These are phyloP conservation scores for Lochmaea crataegi DNA, from an alignment of 2,888 invertebrate genomes.

Conservation along the genomic window DNA sequence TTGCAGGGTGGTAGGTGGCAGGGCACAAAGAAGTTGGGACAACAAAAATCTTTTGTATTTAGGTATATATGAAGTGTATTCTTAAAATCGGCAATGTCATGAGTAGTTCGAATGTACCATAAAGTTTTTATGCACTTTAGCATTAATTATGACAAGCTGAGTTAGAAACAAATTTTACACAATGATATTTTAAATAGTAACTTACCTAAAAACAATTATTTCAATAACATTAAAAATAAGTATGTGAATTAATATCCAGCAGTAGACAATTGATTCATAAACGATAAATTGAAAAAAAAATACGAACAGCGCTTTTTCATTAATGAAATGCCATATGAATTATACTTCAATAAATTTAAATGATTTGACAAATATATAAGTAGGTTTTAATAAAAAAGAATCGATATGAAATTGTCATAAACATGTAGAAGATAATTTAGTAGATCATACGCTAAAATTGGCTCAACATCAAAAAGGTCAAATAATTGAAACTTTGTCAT, in stretches of 20 bases:
- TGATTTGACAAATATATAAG: not conserved
- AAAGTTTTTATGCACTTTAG: not conserved
- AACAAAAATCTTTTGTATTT: not conserved
- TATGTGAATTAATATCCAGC: not conserved
- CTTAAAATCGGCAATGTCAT: not conserved
- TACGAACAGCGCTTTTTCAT: not conserved
- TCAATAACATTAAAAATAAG: not conserved
- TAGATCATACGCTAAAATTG: not conserved
- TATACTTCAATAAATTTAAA: not conserved
- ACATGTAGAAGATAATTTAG: not conserved
- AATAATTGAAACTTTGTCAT: constrained; percentile 45
- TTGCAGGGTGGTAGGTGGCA: constrained; percentile 7
- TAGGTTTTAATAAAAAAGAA: not conserved
- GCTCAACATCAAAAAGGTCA: not conserved
- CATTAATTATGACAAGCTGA: not conserved
- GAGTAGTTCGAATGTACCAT: not conserved
- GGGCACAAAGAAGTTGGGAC: not conserved
- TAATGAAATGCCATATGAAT: not conserved
- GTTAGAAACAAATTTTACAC: not conserved
- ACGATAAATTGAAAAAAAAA: not conserved
- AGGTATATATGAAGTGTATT: not conserved
- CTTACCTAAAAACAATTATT: not conserved
- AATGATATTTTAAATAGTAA: not conserved
- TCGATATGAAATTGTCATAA: not conserved
- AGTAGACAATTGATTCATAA: not conserved